A percentile compares a stretch with the other conserved stretches of the same genome.
These are phyloP conservation scores for Hofmannophila pseudospretella DNA, from an alignment of 2,888 invertebrate species.

Conservation along the genomic window DNA sequence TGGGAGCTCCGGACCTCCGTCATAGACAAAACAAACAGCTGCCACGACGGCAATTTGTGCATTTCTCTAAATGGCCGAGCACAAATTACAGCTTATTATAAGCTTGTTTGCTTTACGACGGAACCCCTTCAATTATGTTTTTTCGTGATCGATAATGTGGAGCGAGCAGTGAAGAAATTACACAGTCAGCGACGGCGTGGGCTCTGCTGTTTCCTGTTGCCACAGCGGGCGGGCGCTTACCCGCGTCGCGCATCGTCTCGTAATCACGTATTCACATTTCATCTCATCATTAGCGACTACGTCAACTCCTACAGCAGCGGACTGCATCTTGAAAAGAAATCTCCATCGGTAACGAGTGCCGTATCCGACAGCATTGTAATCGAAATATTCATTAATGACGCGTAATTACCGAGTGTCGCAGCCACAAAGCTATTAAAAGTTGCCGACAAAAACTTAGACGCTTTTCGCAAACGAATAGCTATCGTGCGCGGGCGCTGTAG, in stretches of 20 bases:
- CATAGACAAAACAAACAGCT: slow-evolving; percentile 78
- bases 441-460: slow-evolving; percentile 41
- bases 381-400: slow-evolving; percentile 55
- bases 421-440: slow-evolving; percentile 45
- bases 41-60: slow-evolving; percentile 71
- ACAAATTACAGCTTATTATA: slow-evolving; percentile 78
- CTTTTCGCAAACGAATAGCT: slow-evolving; percentile 50
- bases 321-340: slow-evolving; percentile 36
- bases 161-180: slow-evolving; percentile 74
- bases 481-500: slow-evolving; percentile 48
- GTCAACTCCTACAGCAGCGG: slow-evolving; percentile 19
- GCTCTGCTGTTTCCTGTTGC: slow-evolving; percentile 55
- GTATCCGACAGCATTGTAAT: slow-evolving; percentile 39
- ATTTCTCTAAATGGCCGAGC: slow-evolving; percentile 77
- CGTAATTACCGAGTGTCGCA: slow-evolving; percentile 52
- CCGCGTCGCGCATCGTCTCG: slow-evolving; percentile 5
- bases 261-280: slow-evolving; percentile 36
- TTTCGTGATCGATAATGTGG: slow-evolving; percentile 73
- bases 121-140: slow-evolving; percentile 75
- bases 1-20: slow-evolving; percentile 70
- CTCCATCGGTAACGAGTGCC: slow-evolving; percentile 45
- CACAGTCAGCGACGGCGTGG: slow-evolving; percentile 49
- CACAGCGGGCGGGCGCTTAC: slow-evolving; percentile 22
- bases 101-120: slow-evolving; percentile 78
- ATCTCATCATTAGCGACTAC: slow-evolving; percentile 40